Evolutionary conservation across 2,113 vertebrate species (phyloP), one percentile per base, ranked within the genome.

Genomic region (Monarcha castaneiventris): DNA sequence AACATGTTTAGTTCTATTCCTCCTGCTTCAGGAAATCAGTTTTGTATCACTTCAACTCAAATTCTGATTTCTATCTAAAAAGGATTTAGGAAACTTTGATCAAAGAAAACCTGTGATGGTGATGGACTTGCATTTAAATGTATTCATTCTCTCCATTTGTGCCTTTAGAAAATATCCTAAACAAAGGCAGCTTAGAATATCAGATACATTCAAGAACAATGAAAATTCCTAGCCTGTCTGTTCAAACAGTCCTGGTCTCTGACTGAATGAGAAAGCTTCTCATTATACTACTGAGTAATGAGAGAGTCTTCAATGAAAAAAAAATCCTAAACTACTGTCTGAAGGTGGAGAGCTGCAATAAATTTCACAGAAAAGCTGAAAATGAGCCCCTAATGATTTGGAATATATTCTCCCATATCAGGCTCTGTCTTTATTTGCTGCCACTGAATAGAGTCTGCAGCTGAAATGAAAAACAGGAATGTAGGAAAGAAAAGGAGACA

Each of bases 381-480:
- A 96, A 96, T 89, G 46, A 96, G 46, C 33, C 67, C 37, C 67
- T 91, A 87, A 84, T 66, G 84, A 91, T 76, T 89, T 66, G 54
- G 69, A 95, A 87, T 93, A 41, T 66, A 87, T 92, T 96, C 92
- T 94, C 41, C 15, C 33, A 12, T 49, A 73, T 44, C 56, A 82
- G 54, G 26, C 19, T 90, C 59, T 69, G 33, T 71, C 52, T 80
- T 86, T 92, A 77, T 81, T 91, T 87, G 61, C 54, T 91, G 63
- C 39, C 23, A 55, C 51, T 91, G 84, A 87, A 89, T 58, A 72
- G 23, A 77, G 48, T 79, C 55, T 78, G 46, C 77, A 87, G 61
- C n/a, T 64, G 71, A 93, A 94, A 82, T 41, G 66, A 75, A 67
- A 81, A 89, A 43, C 10, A 79, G 26, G 29, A 91, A 75, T 33